phyloP scores from a whole-genome alignment of 2,888 invertebrate species.

The Harpalus rubripes region DNA sequence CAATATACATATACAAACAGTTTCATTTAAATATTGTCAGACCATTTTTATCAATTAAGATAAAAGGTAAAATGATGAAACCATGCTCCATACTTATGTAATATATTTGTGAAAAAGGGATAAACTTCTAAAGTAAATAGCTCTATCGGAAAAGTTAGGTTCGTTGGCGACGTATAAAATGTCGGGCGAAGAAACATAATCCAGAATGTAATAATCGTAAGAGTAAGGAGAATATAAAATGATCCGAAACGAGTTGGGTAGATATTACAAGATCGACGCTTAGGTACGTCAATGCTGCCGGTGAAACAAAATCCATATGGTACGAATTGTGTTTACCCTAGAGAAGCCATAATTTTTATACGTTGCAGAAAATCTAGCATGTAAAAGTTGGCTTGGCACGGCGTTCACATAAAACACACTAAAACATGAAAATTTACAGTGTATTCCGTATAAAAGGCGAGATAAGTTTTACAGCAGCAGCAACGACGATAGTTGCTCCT shows the following conservation, averaged over 20 bases:
- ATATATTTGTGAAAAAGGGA: not conserved
- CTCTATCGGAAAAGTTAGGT: constrained; percentile 1
- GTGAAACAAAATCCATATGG: constrained; percentile 51
- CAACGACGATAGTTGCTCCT: constrained; percentile 37
- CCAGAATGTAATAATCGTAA: constrained; percentile 23
- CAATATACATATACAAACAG: no score
- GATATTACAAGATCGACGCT: constrained; percentile 37
- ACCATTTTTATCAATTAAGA: not conserved
- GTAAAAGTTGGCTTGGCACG: constrained; percentile 60
- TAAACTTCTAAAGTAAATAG: constrained; percentile 21
- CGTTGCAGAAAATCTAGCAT: constrained; percentile 59
- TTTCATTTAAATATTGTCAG: not conserved
- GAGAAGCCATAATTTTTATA: constrained; percentile 61
- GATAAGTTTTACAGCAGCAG: constrained; percentile 63
- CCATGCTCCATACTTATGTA: not conserved
- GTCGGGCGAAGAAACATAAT: constrained; percentile 23
- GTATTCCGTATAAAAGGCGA: constrained; percentile 64
- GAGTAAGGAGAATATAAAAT: constrained; percentile 43
- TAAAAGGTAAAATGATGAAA: not conserved
- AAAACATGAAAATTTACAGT: constrained; percentile 67
- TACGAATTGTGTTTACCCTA: constrained; percentile 57
- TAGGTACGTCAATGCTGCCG: not conserved
- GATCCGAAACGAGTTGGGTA: constrained; percentile 37
- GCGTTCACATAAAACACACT: constrained; percentile 61
- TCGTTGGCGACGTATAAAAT: constrained; percentile 6